Conservation (phyloP, 53 echinoderm and acorn worm genomes). For the Actinopyga echinites region DNA sequence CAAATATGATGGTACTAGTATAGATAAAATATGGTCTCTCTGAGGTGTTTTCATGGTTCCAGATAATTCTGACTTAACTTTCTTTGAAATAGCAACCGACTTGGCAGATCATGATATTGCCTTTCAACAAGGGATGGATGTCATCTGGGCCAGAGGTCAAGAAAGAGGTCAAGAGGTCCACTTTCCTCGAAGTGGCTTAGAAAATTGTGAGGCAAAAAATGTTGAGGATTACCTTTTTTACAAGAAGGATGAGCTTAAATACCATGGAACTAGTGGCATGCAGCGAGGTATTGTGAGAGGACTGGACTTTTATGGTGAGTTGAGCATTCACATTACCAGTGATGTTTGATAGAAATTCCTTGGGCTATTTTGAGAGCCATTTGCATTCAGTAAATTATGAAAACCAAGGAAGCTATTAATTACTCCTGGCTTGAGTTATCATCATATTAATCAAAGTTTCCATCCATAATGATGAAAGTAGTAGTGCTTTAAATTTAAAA, state of each 20-base stretch:
- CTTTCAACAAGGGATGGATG: slow-evolving; percentile 48
- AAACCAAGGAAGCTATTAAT: neutral
- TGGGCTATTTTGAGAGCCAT: no score
- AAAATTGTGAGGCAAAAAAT: slow-evolving; percentile 59
- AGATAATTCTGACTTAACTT: no score
- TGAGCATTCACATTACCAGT: neutral
- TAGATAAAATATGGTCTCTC: no score
- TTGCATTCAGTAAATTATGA: no score
- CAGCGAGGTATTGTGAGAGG: slow-evolving; percentile 68
- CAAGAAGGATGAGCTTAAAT: slow-evolving; percentile 80
- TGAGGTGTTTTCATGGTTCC: no score
- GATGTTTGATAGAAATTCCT: no score
- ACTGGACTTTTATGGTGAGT: slow-evolving; percentile 80
- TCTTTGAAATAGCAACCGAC: slow-evolving; percentile 50
- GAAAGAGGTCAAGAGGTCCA: slow-evolving; percentile 75
- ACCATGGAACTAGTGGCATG: slow-evolving; percentile 70
- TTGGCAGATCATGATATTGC: slow-evolving; percentile 72
- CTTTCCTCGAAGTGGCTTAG: slow-evolving; percentile 75
- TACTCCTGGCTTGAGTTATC: neutral
- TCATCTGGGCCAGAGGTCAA: slow-evolving; percentile 93
- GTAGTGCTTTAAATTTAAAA: no score
- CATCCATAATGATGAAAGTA: no score
- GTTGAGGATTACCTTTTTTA: slow-evolving; percentile 60
- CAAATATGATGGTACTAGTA: no score
- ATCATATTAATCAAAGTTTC: no score